Evolutionary conservation across 2,797 vertebrate genomes (phyloP), one percentile per base, ranked within the genome.

Genomic region (Meriones psammophilus): DNA sequence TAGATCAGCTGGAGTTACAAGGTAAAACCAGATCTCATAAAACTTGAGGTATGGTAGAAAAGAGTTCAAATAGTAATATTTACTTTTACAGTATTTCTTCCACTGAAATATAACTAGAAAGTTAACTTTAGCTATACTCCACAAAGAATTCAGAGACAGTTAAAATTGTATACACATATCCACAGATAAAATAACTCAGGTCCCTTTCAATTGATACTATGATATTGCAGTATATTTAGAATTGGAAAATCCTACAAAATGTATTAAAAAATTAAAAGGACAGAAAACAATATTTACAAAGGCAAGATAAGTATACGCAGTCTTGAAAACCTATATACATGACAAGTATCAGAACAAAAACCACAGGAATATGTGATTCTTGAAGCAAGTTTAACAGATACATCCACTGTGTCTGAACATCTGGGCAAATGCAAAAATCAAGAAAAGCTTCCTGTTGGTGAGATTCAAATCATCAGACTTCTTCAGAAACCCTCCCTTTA

Each of bases 271-370:
- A 9, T 50, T 22, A 17, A 33, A 33, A 54, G 15, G 28, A 60
- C 64, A 77, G 60, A 94, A 89, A 88, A 76, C 36, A 84, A 13
- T 79, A 86, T 56, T 92, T 77, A 84, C 54, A 92, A 74, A 93
- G 91, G 33, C 30, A 18, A 89, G 69, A 76, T 0, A 92, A 77
- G 13, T 36, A 73, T 74, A 97, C 86, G 56, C 71, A 79, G 50
- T 87, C n/a, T 84, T 79, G 42, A 94, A 95, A 95, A 81, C 9
- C 20, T 87, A 87, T 4, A 71, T 5, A 91, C 56, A 50, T 64
- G 62, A 33, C 8, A 89, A 78, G 28, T 54, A 91, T 20, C 10
- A 39, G 81, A 89, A 87, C 28, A 89, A 89, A 88, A 94, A 94
- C 3, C 58, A 89, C 2, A 69, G 87, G 58, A 58, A 33, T 17